Conservation (phyloP, 1,140 invertebrate genomes). For the Ips nitidus region DNA sequence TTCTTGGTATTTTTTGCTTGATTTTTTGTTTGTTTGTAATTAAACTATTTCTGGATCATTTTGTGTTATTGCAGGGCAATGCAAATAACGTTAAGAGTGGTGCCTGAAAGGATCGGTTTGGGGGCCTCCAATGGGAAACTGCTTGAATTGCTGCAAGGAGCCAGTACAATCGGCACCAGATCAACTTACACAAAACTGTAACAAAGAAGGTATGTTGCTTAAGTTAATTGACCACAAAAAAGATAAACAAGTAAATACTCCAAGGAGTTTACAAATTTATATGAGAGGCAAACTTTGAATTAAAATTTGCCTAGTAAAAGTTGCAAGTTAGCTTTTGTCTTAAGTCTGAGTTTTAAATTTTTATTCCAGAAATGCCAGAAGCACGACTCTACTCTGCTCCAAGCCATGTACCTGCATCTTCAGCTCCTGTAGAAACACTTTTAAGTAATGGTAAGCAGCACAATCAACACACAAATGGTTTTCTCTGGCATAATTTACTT, state of each 20-base stretch:
- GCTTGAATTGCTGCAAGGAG: slow-evolving; percentile 73
- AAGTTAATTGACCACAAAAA: background rate
- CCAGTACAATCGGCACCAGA: slow-evolving; percentile 61
- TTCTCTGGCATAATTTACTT: background rate
- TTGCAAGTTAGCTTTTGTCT: background rate
- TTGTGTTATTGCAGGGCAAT: slow-evolving; percentile 31
- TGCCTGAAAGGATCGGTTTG: slow-evolving; percentile 43
- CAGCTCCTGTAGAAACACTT: slow-evolving; percentile 44
- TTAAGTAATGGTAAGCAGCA: slow-evolving; percentile 49
- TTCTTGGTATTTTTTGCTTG: too few relatives aligned
- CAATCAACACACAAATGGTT: background rate
- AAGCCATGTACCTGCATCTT: slow-evolving; percentile 46
- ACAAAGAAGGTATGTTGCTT: slow-evolving; percentile 63
- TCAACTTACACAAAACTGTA: slow-evolving; percentile 55
- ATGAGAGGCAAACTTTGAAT: too few relatives aligned
- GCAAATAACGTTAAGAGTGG: slow-evolving; percentile 35
- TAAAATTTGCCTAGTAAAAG: background rate
- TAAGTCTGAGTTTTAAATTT: background rate
- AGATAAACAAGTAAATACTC: background rate
- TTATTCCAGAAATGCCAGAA: slow-evolving; percentile 49
- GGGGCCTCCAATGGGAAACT: slow-evolving; percentile 75
- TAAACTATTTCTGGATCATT: background rate
- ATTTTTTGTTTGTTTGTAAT: too few relatives aligned
- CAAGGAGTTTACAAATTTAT: too few relatives aligned
- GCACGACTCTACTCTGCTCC: slow-evolving; percentile 48